Conservation (phyloP, 2,888 invertebrate species). For the Ernsta delagoae region DNA sequence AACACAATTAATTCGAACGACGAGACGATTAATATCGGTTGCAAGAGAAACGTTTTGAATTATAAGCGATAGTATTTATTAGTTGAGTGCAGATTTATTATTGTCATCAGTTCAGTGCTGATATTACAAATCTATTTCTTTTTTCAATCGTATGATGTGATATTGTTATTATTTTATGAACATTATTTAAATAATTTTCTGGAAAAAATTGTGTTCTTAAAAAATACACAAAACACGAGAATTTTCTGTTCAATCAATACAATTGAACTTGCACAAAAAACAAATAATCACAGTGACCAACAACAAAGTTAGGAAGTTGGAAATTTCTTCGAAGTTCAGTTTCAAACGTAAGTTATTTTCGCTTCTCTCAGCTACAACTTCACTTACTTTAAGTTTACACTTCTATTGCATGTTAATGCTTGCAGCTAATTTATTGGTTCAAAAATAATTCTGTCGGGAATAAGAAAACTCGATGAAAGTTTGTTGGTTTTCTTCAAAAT, state of each 20-base stretch:
- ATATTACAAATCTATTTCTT: too few species aligned
- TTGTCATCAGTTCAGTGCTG: neutral
- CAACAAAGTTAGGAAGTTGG: too few species aligned
- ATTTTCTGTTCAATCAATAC: too few species aligned
- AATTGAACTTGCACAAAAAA: too few species aligned
- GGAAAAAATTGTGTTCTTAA: too few species aligned
- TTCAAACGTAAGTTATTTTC: slow-evolving; percentile 23
- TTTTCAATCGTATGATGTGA: neutral
- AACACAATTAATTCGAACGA: slow-evolving; percentile 49
- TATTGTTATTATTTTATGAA: neutral
- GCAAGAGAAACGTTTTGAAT: slow-evolving; percentile 13
- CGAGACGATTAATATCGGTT: slow-evolving; percentile 48
- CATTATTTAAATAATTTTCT: too few species aligned
- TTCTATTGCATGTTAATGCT: slow-evolving; percentile 25
- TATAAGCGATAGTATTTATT: slow-evolving; percentile 14
- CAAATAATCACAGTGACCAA: too few species aligned
- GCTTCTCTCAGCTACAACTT: slow-evolving; percentile 18
- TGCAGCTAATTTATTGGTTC: neutral
- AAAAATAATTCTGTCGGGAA: neutral
- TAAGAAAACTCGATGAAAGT: neutral
- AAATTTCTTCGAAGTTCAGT: slow-evolving; percentile 10
- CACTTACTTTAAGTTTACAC: slow-evolving; percentile 18
- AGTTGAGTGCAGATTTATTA: slow-evolving; percentile 7
- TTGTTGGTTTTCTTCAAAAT: neutral
- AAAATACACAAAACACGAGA: too few species aligned